Percentiles rank a stretch among this genome's conserved stretches.
Evolutionary conservation across 1,140 invertebrate species (phyloP).

Genomic region (Sitophilus oryzae): DNA sequence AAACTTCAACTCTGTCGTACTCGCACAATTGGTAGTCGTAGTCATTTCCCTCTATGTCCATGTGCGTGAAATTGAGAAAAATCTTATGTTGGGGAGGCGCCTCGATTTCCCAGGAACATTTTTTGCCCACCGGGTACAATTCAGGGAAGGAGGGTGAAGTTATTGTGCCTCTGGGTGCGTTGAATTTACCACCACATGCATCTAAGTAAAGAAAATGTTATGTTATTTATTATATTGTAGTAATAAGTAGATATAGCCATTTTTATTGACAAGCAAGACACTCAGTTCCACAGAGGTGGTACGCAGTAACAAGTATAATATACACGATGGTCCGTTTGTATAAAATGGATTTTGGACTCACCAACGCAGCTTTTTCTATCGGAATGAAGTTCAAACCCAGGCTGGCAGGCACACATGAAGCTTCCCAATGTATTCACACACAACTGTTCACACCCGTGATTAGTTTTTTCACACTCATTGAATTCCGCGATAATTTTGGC

Average conservation of each 20-base stretch:
- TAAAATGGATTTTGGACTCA: constrained; percentile 44
- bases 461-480: constrained; percentile 80
- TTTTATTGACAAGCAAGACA: too few relatives aligned
- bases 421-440: constrained; percentile 94
- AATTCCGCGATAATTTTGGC: constrained; percentile 93
- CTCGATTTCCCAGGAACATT: constrained; percentile 95
- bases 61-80: constrained; percentile 96
- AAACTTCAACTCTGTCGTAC: constrained; percentile 88
- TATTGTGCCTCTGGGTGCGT: constrained; percentile 83
- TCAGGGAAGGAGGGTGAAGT: constrained; percentile 94
- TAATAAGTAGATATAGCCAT: too few relatives aligned
- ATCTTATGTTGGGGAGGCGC: constrained; percentile 87
- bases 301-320: neutral
- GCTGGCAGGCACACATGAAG: constrained; percentile 90
- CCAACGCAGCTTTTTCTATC: constrained; percentile 96
- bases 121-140: constrained; percentile 87
- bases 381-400: constrained; percentile 92
- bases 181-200: constrained; percentile 90
- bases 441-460: constrained; percentile 92
- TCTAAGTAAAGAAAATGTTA: constrained; percentile 56
- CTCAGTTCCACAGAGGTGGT: too few relatives aligned
- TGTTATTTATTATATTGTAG: too few relatives aligned
- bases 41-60: constrained; percentile 95
- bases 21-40: constrained; percentile 90
- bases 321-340: neutral